Conservation (phyloP, 2,888 invertebrate species). For the Gasteruption jaculator region DNA sequence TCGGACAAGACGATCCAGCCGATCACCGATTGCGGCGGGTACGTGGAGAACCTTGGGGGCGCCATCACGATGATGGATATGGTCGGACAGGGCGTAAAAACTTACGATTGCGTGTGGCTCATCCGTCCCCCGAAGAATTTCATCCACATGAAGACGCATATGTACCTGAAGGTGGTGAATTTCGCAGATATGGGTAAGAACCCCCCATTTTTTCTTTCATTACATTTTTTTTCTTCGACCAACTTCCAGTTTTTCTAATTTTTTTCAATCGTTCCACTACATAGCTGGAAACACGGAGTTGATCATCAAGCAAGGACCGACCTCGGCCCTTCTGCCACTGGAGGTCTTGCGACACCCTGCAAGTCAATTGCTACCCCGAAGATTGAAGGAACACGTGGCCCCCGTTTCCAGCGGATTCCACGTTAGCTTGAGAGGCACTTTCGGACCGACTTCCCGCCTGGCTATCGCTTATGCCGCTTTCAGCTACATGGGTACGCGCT, state of each 20-base stretch:
- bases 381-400: conserved; percentile 59
- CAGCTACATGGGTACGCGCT: conserved; percentile 61
- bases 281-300: conserved; percentile 60
- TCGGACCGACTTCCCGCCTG: conserved; percentile 61
- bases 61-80: conserved; percentile 75
- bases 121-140: conserved; percentile 64
- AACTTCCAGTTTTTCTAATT: neutral
- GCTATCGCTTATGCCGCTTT: conserved; percentile 69
- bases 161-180: conserved; percentile 60
- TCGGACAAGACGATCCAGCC: conserved; percentile 44
- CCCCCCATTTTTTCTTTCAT: neutral
- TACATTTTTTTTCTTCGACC: conserved; percentile 1
- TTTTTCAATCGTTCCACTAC: conserved; percentile 8
- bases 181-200: conserved; percentile 58
- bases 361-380: conserved; percentile 39
- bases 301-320: conserved; percentile 64
- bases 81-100: conserved; percentile 57
- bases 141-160: conserved; percentile 64
- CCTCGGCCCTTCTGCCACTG: conserved; percentile 60
- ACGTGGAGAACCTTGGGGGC: conserved; percentile 67
- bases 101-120: conserved; percentile 70
- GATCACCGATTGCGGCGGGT: conserved; percentile 64
- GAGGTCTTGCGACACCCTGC: conserved; percentile 60
- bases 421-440: conserved; percentile 63
- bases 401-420: conserved; percentile 66